phyloP scores from a whole-genome alignment of 2,888 invertebrate species.

The Piscicola geometra region DNA sequence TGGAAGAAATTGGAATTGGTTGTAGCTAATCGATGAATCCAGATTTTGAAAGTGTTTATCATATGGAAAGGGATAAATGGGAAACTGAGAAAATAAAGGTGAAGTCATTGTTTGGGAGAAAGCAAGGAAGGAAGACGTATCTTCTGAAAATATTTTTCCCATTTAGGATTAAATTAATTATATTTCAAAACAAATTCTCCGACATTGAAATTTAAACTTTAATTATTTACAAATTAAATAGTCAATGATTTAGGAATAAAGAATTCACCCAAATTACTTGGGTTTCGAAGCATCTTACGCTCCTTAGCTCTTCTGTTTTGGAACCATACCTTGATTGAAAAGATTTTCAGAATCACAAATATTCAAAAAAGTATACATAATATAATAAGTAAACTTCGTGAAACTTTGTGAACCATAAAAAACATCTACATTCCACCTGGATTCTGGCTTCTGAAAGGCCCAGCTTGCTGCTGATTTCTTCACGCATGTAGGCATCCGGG shows the following conservation, averaged over 20 bases:
- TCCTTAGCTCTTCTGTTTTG: slow-evolving; percentile 11
- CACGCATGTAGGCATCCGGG: slow-evolving; percentile 89
- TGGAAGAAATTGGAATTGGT: no score
- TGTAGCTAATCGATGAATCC: no score
- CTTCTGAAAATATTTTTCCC: no score
- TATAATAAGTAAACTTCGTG: not conserved
- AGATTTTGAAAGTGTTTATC: no score
- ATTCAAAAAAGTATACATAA: not conserved
- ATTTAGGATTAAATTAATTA: no score
- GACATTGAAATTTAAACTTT: no score
- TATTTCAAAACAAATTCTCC: no score
- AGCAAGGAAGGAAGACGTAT: no score
- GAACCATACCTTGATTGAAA: not conserved
- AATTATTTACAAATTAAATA: no score
- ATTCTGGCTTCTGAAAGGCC: slow-evolving; percentile 89
- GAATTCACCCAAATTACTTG: not conserved
- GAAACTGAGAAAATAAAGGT: no score
- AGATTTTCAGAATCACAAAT: not conserved
- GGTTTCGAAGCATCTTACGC: slow-evolving; percentile 5
- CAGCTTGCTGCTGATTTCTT: slow-evolving; percentile 84
- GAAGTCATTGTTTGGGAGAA: no score
- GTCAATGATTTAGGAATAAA: not conserved
- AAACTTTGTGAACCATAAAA: not conserved
- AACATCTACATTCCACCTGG: slow-evolving; percentile 65
- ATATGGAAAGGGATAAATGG: no score